Base-by-base conservation (phyloP, 1,140 invertebrate genomes). In the Panagrolaimus sp. region DNA sequence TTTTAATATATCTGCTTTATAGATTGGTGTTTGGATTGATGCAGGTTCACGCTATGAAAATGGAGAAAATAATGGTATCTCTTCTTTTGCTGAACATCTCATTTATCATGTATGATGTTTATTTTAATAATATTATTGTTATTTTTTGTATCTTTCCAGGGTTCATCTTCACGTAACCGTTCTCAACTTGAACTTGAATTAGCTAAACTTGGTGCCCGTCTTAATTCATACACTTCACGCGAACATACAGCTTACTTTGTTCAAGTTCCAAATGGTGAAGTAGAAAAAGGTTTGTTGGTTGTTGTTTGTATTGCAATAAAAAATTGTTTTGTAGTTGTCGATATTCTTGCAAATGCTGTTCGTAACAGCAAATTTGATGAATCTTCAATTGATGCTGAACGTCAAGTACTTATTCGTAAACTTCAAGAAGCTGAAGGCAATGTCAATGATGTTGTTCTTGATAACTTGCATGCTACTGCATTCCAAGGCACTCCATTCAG, bases 211-310 rank as follows among this genome's bases (percentile, higher is more conserved):
- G 96, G 96, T 42, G 95, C 95, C 16, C 96, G 98, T 83, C 85
- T 99, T 67, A 98, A 98, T 85, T 96, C 96, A 0, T 98, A 98
- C 83, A 99, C 96, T 11, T 96, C 93, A 43, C 87, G 96, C 69
- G 96, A 99, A 85, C 96, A 98, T 84, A 98, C 96, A 62, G 95
- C 98, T 0, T 98, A 96, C 85, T 98, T 98, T 85, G 96, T 95
- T 14, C 98, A 98, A 86, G 96, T 93, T 84, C 87, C 98, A 61
- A 88, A 90, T 3, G 90, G 92, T 82, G 96, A 99, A 87, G 88
- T 98, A 9, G 89, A 90, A 9, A 91, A 85, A 78, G 83, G 85
- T 85, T 72, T 48, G 38, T n/a, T 48, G 9, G 63, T 14, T 23
- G 31, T 38, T 38, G 7, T 38, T 4, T 38, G 31, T 4, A 38